Evolutionary conservation across 2,113 vertebrate genomes (phyloP), one percentile per base, ranked within the genome.

Genomic region (Nasalis larvatus): DNA sequence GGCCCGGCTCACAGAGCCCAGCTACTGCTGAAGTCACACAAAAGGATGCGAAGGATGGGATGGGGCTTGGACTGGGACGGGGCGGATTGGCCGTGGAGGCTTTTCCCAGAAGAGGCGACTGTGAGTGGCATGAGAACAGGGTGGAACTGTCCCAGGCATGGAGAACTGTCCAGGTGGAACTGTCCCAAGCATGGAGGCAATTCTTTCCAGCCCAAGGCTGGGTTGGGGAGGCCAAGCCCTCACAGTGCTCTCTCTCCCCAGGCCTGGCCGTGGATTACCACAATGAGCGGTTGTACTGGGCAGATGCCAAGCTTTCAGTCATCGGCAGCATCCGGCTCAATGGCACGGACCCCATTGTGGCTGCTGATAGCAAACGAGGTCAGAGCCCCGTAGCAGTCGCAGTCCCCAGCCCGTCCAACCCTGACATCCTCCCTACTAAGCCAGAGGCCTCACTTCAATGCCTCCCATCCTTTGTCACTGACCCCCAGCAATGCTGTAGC

Each of bases 221-320:
- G 35, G n/a, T 16, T 30, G 20, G 58, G 49, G 30, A 16, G 58
- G 32, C 74, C 2, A 49, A 56, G 35, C 49, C 37, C 40, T 96
- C 91, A 89, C 45, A 9, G 17, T 10, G 4, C 66, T 23, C 42
- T 88, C 68, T 14, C n/a, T 77, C 69, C 66, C 10, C 97, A 99
- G 99, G 99, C 82, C 98, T 99, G 98, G 99, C 99, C 0, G 99
- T 99, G 97, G 99, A 99, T 95, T 99, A 99, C 96, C 99, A 99
- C 98, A 99, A 99, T 0, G 99, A 99, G 98, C 99, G 99, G 23
- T 99, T 99, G 13, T 99, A 99, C 98, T 99, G 99, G 99, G 99
- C 99, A 0, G 99, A 99, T 0, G 99, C 99, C 97, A 99, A 99
- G 92, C 99, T 99, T 69, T 99, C 99, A 0, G 99, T 99, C 95